Conservation (phyloP, 2,888 invertebrate species). For the Heteromyza rotundicornis region DNA sequence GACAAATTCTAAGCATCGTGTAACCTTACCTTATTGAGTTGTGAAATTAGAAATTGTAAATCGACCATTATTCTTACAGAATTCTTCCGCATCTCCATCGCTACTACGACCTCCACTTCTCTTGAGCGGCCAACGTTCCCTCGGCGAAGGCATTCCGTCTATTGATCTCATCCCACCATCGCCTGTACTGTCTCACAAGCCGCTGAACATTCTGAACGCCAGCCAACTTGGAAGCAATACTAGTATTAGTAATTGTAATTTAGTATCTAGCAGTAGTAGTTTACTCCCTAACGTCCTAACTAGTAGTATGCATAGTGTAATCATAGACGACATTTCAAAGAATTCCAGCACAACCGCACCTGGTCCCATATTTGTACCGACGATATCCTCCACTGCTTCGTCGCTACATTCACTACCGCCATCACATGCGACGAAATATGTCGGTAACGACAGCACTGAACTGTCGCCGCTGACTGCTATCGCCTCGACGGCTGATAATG, state of each 20-base stretch:
- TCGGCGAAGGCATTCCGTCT: slow-evolving; percentile 61
- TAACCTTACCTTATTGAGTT: too few species aligned
- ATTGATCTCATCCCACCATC: slow-evolving; percentile 61
- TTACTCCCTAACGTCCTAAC: slow-evolving; percentile 44
- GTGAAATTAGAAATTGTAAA: too few species aligned
- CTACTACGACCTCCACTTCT: slow-evolving; percentile 59
- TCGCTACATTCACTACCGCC: slow-evolving; percentile 43
- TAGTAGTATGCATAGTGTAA: slow-evolving; percentile 47
- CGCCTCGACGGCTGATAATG: slow-evolving; percentile 20
- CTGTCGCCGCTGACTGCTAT: slow-evolving; percentile 25
- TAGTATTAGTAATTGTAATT: slow-evolving; percentile 38
- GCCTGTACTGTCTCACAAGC: slow-evolving; percentile 56
- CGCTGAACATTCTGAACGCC: slow-evolving; percentile 57
- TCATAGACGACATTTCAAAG: slow-evolving; percentile 58
- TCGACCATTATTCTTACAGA: slow-evolving; percentile 28
- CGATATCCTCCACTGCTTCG: slow-evolving; percentile 47
- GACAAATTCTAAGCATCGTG: too few species aligned
- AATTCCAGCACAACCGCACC: slow-evolving; percentile 44
- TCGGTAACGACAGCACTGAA: slow-evolving; percentile 29
- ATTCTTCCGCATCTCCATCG: slow-evolving; percentile 54
- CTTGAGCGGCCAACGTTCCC: slow-evolving; percentile 53
- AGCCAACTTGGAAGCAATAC: slow-evolving; percentile 55
- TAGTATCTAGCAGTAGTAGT: slow-evolving; percentile 28
- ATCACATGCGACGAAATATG: neutral
- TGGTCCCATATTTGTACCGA: slow-evolving; percentile 51